phyloP scores from a whole-genome alignment of 2,113 vertebrate species.

The Atherinomorus stipes region DNA sequence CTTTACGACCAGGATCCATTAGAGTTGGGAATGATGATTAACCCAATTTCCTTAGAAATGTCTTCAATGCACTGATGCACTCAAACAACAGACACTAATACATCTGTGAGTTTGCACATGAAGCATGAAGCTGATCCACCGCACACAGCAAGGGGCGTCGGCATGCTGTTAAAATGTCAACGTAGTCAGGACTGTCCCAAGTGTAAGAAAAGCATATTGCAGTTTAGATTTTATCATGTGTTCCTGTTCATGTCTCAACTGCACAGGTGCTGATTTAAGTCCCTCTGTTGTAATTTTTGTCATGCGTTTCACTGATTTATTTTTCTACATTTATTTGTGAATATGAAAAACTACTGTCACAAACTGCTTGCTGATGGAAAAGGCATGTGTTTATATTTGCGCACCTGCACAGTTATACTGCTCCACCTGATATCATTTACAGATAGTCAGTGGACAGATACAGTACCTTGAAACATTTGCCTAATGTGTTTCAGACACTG shows the following conservation, averaged over 20 bases:
- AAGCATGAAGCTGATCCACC: no score
- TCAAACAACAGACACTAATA: no score
- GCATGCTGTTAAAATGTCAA: not conserved
- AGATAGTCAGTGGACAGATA: not conserved
- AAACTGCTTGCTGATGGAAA: not conserved
- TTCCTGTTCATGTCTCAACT: not conserved
- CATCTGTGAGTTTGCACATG: no score
- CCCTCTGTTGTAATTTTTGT: not conserved
- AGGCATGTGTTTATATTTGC: constrained; percentile 31
- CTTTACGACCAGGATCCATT: constrained; percentile 69
- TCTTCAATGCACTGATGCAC: constrained; percentile 2
- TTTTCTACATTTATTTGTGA: not conserved
- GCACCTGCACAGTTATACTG: not conserved
- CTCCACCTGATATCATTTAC: not conserved
- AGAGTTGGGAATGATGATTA: constrained; percentile 21
- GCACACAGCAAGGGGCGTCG: not conserved
- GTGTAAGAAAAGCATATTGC: not conserved
- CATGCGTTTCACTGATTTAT: not conserved
- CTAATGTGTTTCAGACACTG: not conserved
- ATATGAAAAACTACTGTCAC: constrained; percentile 6
- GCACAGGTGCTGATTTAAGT: not conserved
- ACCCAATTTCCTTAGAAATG: constrained; percentile 63
- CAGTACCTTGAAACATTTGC: constrained; percentile 9
- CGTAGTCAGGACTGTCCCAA: not conserved
- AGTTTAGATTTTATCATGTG: not conserved